Conservation (phyloP, 2,113 vertebrate genomes). For the Crotophaga sulcirostris region DNA sequence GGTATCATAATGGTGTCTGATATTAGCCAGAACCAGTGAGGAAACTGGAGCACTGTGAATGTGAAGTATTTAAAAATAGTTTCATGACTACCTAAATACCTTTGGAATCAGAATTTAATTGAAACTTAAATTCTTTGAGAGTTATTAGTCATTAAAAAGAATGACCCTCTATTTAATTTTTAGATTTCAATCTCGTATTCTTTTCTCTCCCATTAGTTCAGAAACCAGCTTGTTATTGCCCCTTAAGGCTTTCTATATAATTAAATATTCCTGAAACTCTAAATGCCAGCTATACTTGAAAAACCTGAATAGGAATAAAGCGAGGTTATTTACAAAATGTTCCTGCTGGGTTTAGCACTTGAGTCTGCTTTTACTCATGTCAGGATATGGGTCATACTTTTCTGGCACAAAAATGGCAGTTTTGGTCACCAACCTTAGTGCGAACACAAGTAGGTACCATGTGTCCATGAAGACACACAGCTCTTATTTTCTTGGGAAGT, state of each 20-base stretch:
- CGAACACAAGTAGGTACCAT: rapidly evolving
- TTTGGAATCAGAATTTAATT: slow-evolving; percentile 69
- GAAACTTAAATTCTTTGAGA: slow-evolving; percentile 69
- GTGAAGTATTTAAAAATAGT: slow-evolving; percentile 65
- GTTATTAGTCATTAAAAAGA: slow-evolving; percentile 64
- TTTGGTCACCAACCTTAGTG: neutral
- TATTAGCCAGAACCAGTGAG: slow-evolving; percentile 18
- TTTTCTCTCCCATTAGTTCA: slow-evolving; percentile 59
- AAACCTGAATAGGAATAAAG: neutral
- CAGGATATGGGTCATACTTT: neutral
- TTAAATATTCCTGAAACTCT: slow-evolving; percentile 56
- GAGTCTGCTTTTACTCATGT: neutral
- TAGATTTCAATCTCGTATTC: slow-evolving; percentile 61
- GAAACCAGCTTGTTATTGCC: slow-evolving; percentile 41
- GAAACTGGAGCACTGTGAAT: slow-evolving; percentile 53
- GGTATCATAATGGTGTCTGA: neutral
- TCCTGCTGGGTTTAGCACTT: neutral
- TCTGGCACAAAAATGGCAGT: neutral
- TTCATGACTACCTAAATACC: slow-evolving; percentile 62
- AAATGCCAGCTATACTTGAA: neutral
- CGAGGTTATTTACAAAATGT: slow-evolving; percentile 14
- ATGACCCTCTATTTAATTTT: slow-evolving; percentile 68
- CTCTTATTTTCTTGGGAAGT: neutral
- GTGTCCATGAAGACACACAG: neutral
- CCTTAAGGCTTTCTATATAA: slow-evolving; percentile 64